These are phyloP conservation scores for Mastigias papua DNA, from an alignment of 30 jellyfish, hydroid and myxozoan genomes.

Conservation along the genomic window DNA sequence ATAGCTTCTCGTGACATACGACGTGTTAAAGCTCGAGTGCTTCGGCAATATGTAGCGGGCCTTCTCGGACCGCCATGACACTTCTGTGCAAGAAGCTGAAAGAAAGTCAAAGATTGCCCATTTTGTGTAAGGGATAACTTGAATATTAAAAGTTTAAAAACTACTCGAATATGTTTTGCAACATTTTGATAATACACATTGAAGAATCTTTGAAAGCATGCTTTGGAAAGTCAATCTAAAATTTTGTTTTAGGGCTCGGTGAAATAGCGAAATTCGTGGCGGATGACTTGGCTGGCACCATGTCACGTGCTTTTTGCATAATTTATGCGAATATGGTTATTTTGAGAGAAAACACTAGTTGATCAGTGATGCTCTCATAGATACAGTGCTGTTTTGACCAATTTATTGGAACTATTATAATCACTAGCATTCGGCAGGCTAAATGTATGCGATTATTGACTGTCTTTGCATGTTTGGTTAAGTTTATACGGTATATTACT, in stretches of 20 bases:
- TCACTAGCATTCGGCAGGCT: too few species aligned
- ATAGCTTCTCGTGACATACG: slow-evolving; percentile 4
- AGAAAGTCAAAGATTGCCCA: slow-evolving; percentile 35
- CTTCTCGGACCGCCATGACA: slow-evolving; percentile 70
- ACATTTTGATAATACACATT: not conserved
- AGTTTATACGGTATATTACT: too few species aligned
- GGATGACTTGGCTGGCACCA: not conserved
- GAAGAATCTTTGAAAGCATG: not conserved
- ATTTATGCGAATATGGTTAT: slow-evolving; percentile 3
- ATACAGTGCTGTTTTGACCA: not conserved
- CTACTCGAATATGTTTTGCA: slow-evolving; percentile 21
- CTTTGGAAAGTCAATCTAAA: slow-evolving; percentile 2
- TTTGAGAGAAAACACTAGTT: slow-evolving; percentile 41
- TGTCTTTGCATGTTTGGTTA: too few species aligned
- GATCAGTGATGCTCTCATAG: not conserved
- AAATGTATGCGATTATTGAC: too few species aligned
- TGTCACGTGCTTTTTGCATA: slow-evolving; percentile 68
- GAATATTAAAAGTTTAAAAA: not conserved
- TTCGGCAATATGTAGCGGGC: slow-evolving; percentile 34
- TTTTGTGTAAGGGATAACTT: slow-evolving; percentile 25
- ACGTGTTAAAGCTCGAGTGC: slow-evolving; percentile 31
- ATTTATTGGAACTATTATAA: too few species aligned
- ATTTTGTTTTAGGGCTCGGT: not conserved
- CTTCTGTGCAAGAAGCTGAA: slow-evolving; percentile 2
- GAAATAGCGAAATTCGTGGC: slow-evolving; percentile 13